phyloP scores from a whole-genome alignment of 2,113 vertebrate species.

The Apus apus region DNA sequence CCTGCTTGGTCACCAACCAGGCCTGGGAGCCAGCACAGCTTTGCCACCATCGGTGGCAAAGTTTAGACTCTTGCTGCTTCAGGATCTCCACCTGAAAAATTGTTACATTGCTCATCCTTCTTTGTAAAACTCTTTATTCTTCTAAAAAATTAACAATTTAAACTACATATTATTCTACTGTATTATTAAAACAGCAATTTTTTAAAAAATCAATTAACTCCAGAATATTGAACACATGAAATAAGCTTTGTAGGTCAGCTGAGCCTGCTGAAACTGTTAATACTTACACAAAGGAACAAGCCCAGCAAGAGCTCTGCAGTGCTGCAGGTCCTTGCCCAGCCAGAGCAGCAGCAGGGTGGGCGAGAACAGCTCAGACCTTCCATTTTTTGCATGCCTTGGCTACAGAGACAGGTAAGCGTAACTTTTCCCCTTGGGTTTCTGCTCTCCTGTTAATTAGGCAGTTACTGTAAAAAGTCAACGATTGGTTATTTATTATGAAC shows the following conservation, averaged over 20 bases:
- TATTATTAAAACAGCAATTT: neutral
- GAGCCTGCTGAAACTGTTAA: neutral
- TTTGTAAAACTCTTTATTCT: neutral
- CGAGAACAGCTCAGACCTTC: neutral
- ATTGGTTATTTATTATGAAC: neutral
- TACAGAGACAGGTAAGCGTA: accelerated
- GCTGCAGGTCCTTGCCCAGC: neutral
- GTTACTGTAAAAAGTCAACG: neutral
- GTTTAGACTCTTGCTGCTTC: neutral
- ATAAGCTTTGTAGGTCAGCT: neutral
- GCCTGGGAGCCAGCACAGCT: neutral
- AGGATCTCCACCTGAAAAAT: neutral
- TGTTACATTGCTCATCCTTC: neutral
- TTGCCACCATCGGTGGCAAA: neutral
- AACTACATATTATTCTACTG: neutral
- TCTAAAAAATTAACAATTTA: neutral
- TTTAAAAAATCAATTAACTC: neutral
- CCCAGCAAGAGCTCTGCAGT: neutral
- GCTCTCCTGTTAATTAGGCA: neutral
- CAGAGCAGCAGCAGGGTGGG: neutral
- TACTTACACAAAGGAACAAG: neutral
- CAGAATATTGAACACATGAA: neutral
- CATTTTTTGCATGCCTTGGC: neutral
- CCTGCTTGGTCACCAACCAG: neutral
- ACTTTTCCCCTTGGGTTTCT: neutral